phyloP scores from a whole-genome alignment of 2,113 vertebrate species.

The Notiomystis cincta region DNA sequence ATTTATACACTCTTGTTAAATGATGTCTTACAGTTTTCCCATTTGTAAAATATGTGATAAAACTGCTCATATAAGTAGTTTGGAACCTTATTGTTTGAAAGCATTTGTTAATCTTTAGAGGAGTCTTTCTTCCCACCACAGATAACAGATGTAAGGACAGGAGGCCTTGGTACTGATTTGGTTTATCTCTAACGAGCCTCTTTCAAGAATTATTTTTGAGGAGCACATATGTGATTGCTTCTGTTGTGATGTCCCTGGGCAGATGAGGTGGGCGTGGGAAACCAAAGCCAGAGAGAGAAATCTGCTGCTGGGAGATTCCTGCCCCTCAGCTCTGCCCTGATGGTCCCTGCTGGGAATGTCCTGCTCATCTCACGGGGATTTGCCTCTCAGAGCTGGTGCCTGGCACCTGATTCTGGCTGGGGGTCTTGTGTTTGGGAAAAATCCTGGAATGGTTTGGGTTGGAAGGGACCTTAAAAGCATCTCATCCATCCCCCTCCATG shows the following conservation, averaged over 20 bases:
- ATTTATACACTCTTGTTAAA: neutral
- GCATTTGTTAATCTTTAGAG: neutral
- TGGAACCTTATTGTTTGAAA: neutral
- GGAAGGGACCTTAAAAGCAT: neutral
- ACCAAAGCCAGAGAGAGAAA: neutral
- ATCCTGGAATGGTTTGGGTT: neutral
- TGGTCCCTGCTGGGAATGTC: neutral
- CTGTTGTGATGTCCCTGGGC: neutral
- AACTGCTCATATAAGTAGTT: neutral
- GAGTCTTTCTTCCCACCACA: neutral
- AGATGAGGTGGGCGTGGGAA: neutral
- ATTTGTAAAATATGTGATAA: neutral
- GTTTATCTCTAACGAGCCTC: neutral
- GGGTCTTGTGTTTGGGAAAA: neutral
- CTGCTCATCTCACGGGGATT: neutral
- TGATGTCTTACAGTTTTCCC: neutral
- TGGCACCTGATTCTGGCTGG: neutral
- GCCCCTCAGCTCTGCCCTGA: neutral
- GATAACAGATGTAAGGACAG: neutral
- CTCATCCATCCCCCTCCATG: accelerated
- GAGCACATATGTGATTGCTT: neutral
- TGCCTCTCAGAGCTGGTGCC: too few relatives aligned
- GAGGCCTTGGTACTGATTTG: neutral
- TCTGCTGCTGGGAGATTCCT: neutral
- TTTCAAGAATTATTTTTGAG: neutral